A percentile compares a stretch with the other conserved stretches of the same genome.
phyloP scores from a whole-genome alignment of 2,888 invertebrate genomes.

The Hybos culiciformis region DNA sequence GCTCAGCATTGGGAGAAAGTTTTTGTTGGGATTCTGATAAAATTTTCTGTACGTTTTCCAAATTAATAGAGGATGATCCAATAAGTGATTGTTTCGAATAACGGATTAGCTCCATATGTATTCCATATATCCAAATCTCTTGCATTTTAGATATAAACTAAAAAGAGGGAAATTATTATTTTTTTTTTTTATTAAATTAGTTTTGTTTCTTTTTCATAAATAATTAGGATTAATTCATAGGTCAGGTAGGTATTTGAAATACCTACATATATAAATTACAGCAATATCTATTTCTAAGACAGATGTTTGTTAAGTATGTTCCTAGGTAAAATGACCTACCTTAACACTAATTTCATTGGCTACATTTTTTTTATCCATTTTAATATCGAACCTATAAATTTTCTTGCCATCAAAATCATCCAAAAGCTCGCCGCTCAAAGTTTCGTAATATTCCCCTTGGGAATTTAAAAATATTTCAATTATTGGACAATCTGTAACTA shows the following conservation, averaged over 20 bases:
- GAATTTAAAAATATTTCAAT: constrained; percentile 27
- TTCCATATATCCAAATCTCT: constrained; percentile 30
- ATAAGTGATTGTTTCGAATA: constrained; percentile 28
- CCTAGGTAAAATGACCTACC: neutral
- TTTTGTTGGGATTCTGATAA: constrained; percentile 19
- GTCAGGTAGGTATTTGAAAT: too few species aligned
- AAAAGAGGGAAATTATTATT: constrained; percentile 1
- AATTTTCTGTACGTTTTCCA: constrained; percentile 26
- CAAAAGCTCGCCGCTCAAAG: constrained; percentile 22
- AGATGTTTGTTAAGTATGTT: too few species aligned
- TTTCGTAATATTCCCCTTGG: constrained; percentile 27
- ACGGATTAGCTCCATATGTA: constrained; percentile 23
- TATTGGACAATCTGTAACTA: constrained; percentile 27
- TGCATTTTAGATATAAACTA: constrained; percentile 14
- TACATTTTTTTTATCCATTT: constrained; percentile 21
- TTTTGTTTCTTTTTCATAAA: too few species aligned
- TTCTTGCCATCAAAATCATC: constrained; percentile 21
- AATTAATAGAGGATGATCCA: constrained; percentile 20
- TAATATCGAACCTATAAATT: constrained; percentile 27
- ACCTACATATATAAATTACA: too few species aligned
- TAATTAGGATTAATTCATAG: too few species aligned
- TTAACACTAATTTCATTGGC: neutral
- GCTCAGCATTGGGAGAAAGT: constrained; percentile 21
- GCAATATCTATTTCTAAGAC: too few species aligned
- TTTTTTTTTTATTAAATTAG: neutral